phyloP scores from a whole-genome alignment of 35 echinoderm and acorn worm genomes.

The Ptychodera flava region DNA sequence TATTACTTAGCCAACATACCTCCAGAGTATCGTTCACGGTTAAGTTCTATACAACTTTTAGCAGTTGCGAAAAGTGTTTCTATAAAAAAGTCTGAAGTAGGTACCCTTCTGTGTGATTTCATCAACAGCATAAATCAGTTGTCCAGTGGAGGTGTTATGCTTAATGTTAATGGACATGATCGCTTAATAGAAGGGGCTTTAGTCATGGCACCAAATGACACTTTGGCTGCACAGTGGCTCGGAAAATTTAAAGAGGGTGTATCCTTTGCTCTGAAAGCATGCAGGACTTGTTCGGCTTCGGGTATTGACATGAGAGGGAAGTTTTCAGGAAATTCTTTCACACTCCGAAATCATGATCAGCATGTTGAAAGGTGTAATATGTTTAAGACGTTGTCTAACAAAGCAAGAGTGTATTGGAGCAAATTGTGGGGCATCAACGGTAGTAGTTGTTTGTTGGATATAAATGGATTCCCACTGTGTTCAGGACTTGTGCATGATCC shows the following conservation, averaged over 20 bases:
- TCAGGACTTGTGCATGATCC: constrained; percentile 58
- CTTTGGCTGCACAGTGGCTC: constrained; percentile 40
- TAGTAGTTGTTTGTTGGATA: constrained; percentile 27
- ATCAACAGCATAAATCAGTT: no score
- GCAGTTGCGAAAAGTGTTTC: no score
- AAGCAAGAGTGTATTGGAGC: constrained; percentile 51
- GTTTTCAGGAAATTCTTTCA: constrained; percentile 17
- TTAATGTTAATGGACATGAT: no score
- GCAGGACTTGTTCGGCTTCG: constrained; percentile 26
- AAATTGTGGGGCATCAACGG: constrained; percentile 60
- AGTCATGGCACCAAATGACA: constrained; percentile 38
- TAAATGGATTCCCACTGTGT: constrained; percentile 27
- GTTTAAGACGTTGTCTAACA: neutral
- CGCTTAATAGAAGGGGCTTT: constrained; percentile 39
- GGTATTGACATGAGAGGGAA: constrained; percentile 23
- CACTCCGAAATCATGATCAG: constrained; percentile 16
- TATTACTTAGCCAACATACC: no score
- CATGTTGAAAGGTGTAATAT: constrained; percentile 15
- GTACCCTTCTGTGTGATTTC: no score
- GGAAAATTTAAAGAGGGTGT: constrained; percentile 81
- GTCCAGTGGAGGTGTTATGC: no score
- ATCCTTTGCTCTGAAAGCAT: constrained; percentile 47
- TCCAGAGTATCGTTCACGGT: no score
- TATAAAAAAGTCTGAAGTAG: no score
- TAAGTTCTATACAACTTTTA: no score